These are phyloP conservation scores for Montipora sp. DNA, from an alignment of 64 coral and sea anemone genomes.

Conservation along the genomic window DNA sequence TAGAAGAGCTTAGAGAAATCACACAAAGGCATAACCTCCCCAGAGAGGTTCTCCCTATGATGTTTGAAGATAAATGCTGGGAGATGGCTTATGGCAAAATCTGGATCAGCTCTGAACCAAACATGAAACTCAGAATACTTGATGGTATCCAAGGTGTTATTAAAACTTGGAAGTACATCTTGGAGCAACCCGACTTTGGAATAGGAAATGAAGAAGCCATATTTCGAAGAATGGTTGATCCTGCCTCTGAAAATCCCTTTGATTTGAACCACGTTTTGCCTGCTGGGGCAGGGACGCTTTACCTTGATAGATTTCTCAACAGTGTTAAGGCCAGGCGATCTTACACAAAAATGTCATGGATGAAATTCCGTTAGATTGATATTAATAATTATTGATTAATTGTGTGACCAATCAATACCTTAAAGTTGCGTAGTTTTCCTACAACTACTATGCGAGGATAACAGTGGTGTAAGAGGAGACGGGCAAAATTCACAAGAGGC, in stretches of 20 bases:
- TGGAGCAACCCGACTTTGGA: background rate
- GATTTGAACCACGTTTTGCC: background rate
- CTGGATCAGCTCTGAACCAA: background rate
- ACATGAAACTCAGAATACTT: background rate
- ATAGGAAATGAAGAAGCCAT: background rate
- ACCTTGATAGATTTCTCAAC: background rate
- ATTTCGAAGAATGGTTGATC: background rate
- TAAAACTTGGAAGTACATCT: background rate
- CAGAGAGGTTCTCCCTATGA: background rate
- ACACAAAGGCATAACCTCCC: background rate
- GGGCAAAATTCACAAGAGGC: too few relatives aligned
- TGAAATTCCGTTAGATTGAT: background rate
- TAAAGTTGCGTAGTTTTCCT: too few relatives aligned
- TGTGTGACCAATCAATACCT: too few relatives aligned
- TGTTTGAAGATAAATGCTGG: background rate
- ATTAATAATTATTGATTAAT: too few relatives aligned
- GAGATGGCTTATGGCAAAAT: background rate
- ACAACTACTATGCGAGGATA: too few relatives aligned
- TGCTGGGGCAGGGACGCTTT: background rate
- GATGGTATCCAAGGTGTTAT: background rate
- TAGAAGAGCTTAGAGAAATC: background rate
- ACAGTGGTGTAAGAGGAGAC: too few relatives aligned
- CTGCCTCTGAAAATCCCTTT: background rate
- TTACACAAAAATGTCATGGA: background rate
- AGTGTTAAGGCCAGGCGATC: background rate